Evolutionary conservation across 2,797 vertebrate species (phyloP).

Genomic region (Chromobotia macracanthus): DNA sequence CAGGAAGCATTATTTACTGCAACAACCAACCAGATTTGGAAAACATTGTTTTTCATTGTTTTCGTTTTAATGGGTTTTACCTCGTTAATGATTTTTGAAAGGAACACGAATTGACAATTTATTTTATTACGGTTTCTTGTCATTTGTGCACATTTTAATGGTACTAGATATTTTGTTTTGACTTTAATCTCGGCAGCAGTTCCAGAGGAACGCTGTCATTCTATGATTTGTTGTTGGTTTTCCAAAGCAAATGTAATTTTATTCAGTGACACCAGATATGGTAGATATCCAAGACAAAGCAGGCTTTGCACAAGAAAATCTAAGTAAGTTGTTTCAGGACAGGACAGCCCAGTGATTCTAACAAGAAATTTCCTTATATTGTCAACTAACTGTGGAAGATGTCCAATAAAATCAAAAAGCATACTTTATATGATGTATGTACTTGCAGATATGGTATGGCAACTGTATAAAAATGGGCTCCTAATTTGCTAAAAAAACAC

Average conservation of each 20-base stretch:
- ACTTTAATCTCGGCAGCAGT: neutral
- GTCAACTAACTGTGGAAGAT: slow-evolving; percentile 18
- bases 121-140: no score
- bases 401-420: slow-evolving; percentile 21
- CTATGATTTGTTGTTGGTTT: neutral
- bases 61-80: no score
- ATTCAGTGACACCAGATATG: neutral
- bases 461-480: slow-evolving; percentile 43
- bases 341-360: slow-evolving; percentile 3
- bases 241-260: neutral
- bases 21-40: no score
- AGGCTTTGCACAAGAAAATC: neutral
- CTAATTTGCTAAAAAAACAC: slow-evolving; percentile 50
- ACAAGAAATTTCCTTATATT: slow-evolving; percentile 8
- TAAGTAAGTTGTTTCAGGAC: neutral
- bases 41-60: no score
- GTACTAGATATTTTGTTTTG: neutral
- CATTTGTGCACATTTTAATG: no score
- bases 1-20: no score
- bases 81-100: no score
- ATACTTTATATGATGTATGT: slow-evolving; percentile 46
- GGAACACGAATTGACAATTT: neutral
- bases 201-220: neutral
- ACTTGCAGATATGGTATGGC: slow-evolving; percentile 31
- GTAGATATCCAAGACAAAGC: neutral